Conservation (phyloP, 2,113 vertebrate species). For the Macheiramphus alcinus region DNA sequence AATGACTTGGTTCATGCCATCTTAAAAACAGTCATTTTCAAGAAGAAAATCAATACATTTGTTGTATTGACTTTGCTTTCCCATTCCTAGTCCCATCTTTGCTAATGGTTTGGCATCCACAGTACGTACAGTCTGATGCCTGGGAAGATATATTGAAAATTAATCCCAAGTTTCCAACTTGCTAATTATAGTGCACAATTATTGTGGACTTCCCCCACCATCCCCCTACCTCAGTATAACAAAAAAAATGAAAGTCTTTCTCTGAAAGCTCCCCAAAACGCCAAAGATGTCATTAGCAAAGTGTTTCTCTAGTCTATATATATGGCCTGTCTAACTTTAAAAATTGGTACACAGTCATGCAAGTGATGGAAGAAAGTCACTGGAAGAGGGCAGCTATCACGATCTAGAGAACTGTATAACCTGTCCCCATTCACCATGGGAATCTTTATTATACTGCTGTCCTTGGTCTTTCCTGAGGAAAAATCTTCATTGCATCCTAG, state of each 20-base stretch:
- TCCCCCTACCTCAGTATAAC: background rate
- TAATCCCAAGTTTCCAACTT: background rate
- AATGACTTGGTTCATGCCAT: slow-evolving; percentile 46
- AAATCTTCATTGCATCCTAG: background rate
- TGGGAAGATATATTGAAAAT: background rate
- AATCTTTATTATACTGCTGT: background rate
- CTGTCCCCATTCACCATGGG: background rate
- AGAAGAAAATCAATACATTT: slow-evolving; percentile 34
- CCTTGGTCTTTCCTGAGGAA: slow-evolving; percentile 27
- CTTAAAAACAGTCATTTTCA: slow-evolving; percentile 37
- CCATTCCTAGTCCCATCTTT: background rate
- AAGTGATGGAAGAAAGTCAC: background rate
- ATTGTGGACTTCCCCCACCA: background rate
- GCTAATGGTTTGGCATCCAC: background rate
- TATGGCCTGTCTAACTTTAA: background rate
- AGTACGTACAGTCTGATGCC: background rate
- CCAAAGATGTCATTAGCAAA: background rate
- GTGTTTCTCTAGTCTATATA: background rate
- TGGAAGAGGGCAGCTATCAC: background rate
- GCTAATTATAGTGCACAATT: slow-evolving; percentile 11
- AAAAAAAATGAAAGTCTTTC: background rate
- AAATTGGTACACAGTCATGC: background rate
- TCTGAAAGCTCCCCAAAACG: background rate
- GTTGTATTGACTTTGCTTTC: slow-evolving; percentile 17
- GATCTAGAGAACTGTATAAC: background rate